Conservation (phyloP, 1,140 invertebrate genomes). For the Drosophila quadrilineata region DNA sequence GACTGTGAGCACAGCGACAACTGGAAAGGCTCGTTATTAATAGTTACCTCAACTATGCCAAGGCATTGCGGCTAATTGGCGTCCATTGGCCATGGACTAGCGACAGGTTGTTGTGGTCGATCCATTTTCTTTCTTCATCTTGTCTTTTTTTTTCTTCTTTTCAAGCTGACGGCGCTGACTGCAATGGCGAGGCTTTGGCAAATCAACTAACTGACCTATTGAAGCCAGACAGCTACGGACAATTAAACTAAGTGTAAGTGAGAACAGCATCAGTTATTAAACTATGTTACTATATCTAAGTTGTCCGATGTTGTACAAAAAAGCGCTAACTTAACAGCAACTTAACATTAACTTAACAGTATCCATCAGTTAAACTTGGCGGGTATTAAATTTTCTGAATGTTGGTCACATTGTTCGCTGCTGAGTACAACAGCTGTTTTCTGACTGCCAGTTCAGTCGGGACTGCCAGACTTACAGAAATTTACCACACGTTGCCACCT, state of each 20-base stretch:
- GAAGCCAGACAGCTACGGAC: not conserved
- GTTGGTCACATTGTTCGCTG: slow-evolving; percentile 9
- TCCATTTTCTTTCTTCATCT: too few species aligned
- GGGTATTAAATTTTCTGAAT: not conserved
- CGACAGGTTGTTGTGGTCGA: slow-evolving; percentile 26
- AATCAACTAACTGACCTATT: slow-evolving; percentile 1
- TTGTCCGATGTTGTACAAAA: too few species aligned
- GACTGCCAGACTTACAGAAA: too few species aligned
- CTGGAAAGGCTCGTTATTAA: slow-evolving; percentile 48
- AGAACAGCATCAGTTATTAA: not conserved
- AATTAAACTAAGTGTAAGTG: not conserved
- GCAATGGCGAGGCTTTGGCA: slow-evolving; percentile 21
- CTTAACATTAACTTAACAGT: too few species aligned
- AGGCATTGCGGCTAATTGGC: slow-evolving; percentile 53
- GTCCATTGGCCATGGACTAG: slow-evolving; percentile 41
- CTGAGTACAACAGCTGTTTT: not conserved
- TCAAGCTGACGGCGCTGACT: not conserved
- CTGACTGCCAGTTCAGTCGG: not conserved
- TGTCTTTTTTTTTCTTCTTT: too few species aligned
- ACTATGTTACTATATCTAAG: too few species aligned
- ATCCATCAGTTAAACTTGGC: not conserved
- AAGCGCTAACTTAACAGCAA: not conserved
- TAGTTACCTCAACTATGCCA: slow-evolving; percentile 58
- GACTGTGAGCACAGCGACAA: slow-evolving; percentile 10
- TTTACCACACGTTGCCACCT: slow-evolving; percentile 6